phyloP scores from a whole-genome alignment of 2,113 vertebrate genomes.

The Alectura lathami region DNA sequence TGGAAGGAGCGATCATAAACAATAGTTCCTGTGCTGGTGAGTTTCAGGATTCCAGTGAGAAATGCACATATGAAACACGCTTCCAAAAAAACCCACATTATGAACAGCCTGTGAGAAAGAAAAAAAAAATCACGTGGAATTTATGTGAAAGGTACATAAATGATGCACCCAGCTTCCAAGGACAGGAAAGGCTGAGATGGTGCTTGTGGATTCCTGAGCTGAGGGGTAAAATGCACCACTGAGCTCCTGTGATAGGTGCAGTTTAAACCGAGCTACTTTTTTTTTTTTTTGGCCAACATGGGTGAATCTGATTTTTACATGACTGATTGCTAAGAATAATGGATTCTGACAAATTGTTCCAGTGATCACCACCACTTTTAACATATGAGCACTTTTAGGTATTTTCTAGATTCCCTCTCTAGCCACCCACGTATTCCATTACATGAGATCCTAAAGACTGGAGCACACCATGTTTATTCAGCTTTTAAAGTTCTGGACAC shows the following conservation, averaged over 20 bases:
- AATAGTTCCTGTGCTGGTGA: background rate
- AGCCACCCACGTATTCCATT: rapidly evolving
- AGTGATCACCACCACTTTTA: rapidly evolving
- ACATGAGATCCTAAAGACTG: background rate
- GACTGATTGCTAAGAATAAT: background rate
- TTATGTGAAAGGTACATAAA: background rate
- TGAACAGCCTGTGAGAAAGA: background rate
- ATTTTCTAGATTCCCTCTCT: background rate
- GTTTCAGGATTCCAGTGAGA: background rate
- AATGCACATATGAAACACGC: background rate
- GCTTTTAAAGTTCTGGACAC: background rate
- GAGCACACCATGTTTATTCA: rapidly evolving
- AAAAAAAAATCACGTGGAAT: no score
- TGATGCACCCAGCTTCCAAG: rapidly evolving
- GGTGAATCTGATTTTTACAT: background rate
- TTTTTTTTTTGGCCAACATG: background rate
- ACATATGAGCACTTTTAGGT: background rate
- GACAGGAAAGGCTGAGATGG: background rate
- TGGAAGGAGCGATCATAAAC: background rate
- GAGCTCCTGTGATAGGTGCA: rapidly evolving
- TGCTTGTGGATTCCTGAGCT: background rate
- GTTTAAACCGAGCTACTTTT: rapidly evolving
- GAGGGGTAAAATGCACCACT: background rate
- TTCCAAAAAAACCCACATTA: background rate
- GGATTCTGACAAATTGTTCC: background rate